phyloP scores from a whole-genome alignment of 2,113 vertebrate genomes.

The Alectura lathami region DNA sequence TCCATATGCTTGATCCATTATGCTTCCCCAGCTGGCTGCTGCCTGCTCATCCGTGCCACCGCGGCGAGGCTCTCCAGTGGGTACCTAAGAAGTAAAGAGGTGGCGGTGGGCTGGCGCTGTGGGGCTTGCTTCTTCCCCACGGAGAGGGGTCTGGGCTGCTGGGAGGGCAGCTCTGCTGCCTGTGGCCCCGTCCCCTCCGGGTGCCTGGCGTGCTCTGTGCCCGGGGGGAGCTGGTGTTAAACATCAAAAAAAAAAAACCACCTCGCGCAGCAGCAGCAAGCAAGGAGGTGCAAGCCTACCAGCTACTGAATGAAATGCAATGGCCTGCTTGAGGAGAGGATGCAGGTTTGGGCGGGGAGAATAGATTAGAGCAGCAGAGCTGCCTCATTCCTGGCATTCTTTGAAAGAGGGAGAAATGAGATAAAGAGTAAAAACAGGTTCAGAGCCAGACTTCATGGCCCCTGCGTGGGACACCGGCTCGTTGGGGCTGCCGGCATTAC shows the following conservation, averaged over 20 bases:
- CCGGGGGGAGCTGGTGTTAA: too few species aligned
- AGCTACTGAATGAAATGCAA: not conserved
- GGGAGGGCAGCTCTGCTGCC: not conserved
- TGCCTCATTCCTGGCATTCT: not conserved
- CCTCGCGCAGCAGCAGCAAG: not conserved
- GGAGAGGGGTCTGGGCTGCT: not conserved
- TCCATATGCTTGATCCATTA: conserved; percentile 13
- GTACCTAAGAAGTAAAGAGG: not conserved
- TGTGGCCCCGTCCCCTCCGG: too few species aligned
- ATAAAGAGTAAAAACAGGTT: not conserved
- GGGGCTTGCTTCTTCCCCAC: not conserved
- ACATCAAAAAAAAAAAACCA: too few species aligned
- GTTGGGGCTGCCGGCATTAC: not conserved
- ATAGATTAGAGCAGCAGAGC: not conserved
- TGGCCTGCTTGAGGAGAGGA: not conserved
- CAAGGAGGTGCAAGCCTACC: not conserved
- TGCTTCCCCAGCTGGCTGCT: conserved; percentile 20
- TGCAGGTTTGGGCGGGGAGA: not conserved
- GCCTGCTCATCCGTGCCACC: not conserved
- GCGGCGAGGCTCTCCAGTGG: fast-evolving
- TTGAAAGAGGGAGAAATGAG: not conserved
- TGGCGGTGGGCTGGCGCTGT: not conserved
- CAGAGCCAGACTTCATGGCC: not conserved
- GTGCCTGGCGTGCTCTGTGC: too few species aligned
- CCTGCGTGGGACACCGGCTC: not conserved